phyloP scores from a whole-genome alignment of 2,888 invertebrate species.

The Ophion costatus region DNA sequence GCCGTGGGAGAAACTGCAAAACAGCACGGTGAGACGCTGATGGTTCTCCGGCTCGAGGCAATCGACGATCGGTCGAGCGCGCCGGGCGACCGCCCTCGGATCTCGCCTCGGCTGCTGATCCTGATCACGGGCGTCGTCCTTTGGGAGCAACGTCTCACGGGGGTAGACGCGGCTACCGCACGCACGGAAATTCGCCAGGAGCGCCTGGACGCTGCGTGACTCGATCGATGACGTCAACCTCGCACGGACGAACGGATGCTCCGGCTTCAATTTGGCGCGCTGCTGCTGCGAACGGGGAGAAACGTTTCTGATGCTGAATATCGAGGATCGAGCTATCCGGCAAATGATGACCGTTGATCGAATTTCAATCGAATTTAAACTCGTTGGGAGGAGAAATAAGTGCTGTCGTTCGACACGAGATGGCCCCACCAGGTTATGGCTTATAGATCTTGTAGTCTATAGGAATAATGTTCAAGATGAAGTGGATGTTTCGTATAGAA shows the following conservation, averaged over 20 bases:
- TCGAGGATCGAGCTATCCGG: not conserved
- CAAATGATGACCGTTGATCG: too few species aligned
- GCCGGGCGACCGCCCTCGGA: too few species aligned
- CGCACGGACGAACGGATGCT: constrained; percentile 90
- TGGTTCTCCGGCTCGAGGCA: constrained; percentile 92
- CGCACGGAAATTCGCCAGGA: constrained; percentile 94
- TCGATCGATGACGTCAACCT: constrained; percentile 89
- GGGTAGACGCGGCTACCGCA: constrained; percentile 87
- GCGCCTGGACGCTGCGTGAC: constrained; percentile 87
- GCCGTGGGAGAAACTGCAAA: constrained; percentile 93
- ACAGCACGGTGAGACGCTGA: constrained; percentile 94
- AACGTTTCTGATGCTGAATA: not conserved
- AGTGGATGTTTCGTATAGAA: too few species aligned
- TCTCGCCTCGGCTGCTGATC: not conserved
- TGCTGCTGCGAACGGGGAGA: not conserved
- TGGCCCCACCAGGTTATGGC: too few species aligned
- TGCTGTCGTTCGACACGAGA: too few species aligned
- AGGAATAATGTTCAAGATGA: too few species aligned
- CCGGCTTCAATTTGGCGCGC: constrained; percentile 83
- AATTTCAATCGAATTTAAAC: too few species aligned
- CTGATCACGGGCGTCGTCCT: not conserved
- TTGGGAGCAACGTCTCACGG: constrained; percentile 71
- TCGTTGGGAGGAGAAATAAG: too few species aligned
- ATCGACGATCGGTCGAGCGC: constrained; percentile 83
- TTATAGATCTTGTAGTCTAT: too few species aligned